Evolutionary conservation across 2,113 vertebrate genomes (phyloP).

Genomic region (Nesospiza acunhae): DNA sequence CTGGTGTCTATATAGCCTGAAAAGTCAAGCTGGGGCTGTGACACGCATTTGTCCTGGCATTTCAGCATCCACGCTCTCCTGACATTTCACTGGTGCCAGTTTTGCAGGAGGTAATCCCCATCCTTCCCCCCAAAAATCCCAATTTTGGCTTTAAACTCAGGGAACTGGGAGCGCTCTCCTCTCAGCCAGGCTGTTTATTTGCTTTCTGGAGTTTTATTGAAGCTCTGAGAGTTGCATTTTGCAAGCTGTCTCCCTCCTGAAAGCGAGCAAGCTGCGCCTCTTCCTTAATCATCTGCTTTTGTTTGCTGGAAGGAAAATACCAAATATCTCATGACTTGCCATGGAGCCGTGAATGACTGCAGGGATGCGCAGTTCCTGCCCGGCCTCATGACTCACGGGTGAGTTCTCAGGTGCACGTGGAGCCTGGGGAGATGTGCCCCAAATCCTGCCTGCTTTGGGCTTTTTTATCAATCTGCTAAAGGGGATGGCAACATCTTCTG

Average conservation of each 20-base stretch:
- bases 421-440: not conserved
- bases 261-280: conserved; percentile 47
- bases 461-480: rapidly evolving
- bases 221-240: conserved; percentile 42
- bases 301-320: conserved; percentile 57
- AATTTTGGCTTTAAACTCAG: not conserved
- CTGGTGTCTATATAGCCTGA: not conserved
- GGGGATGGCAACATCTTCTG: not conserved
- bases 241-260: conserved; percentile 52
- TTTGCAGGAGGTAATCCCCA: conserved; percentile 18
- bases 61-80: not conserved
- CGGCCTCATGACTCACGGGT: not conserved
- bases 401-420: conserved; percentile 35
- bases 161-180: not conserved
- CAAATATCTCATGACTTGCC: conserved; percentile 45
- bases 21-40: not conserved
- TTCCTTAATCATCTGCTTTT: conserved; percentile 62
- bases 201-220: conserved; percentile 48
- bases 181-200: conserved; percentile 49
- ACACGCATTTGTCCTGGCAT: not conserved
- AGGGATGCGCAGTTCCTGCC: conserved; percentile 5
- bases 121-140: not conserved
- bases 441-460: not conserved
- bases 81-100: not conserved
- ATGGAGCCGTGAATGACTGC: conserved; percentile 1